Percentiles rank a stretch among this genome's conserved stretches.
Conservation (phyloP, 1,140 invertebrate species). For the Trichonephila inaurata region DNA sequence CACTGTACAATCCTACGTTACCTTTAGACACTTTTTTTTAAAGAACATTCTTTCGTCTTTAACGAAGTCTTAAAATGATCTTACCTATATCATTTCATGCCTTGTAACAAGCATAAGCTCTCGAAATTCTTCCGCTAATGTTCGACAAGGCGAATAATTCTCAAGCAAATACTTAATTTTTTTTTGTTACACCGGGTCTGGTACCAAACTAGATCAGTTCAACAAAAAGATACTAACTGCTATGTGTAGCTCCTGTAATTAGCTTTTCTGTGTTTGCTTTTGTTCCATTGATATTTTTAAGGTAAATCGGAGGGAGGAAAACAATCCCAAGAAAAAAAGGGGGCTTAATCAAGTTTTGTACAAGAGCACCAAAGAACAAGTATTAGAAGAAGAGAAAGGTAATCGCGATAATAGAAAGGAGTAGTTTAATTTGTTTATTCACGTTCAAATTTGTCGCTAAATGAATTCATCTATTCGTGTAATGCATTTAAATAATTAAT, state of each 20-base stretch:
- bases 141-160: slow-evolving; percentile 47
- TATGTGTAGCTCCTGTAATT: slow-evolving; percentile 39
- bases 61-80: slow-evolving; percentile 17
- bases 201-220: not conserved
- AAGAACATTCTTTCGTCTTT: not conserved
- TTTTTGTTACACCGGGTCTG: not conserved
- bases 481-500: slow-evolving; percentile 45
- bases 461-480: not conserved
- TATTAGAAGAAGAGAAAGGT: not conserved
- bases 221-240: slow-evolving; percentile 29
- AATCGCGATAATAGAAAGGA: not conserved
- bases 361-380: not conserved
- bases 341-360: not conserved
- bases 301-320: not conserved
- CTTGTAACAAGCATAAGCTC: not conserved
- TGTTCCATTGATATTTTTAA: slow-evolving; percentile 32
- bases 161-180: not conserved
- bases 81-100: slow-evolving; percentile 4
- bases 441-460: slow-evolving; percentile 34
- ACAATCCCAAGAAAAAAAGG: not conserved
- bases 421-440: slow-evolving; percentile 12
- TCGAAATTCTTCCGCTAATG: slow-evolving; percentile 6
- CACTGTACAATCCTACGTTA: too few relatives aligned
- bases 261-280: slow-evolving; percentile 50
- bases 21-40: not conserved